Conservation (phyloP, 1,140 invertebrate genomes). For the Dysdera silvatica region DNA sequence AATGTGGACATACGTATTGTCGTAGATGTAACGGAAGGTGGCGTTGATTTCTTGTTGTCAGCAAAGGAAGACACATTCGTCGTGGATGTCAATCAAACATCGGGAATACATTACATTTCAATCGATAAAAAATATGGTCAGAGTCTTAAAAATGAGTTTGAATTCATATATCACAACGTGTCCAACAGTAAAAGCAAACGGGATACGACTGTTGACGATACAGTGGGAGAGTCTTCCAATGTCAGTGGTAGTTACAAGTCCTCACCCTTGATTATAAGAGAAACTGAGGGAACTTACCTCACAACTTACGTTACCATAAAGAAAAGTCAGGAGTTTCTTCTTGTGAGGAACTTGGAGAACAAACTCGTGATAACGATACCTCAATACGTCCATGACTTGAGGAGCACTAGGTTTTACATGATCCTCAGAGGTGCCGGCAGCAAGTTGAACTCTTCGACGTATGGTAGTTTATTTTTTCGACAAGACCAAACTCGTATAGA, state of each 20-base stretch:
- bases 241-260: neutral
- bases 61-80: conserved; percentile 85
- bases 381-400: conserved; percentile 60
- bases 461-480: conserved; percentile 81
- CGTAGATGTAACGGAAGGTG: conserved; percentile 83
- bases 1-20: conserved; percentile 92
- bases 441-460: no score
- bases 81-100: conserved; percentile 64
- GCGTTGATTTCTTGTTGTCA: conserved; percentile 75
- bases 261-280: neutral
- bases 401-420: conserved; percentile 77
- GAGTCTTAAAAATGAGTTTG: neutral
- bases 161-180: no score
- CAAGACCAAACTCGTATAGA: conserved; percentile 97
- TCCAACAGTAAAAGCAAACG: neutral
- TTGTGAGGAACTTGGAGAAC: conserved; percentile 72
- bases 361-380: conserved; percentile 83
- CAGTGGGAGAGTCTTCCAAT: neutral
- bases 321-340: conserved; percentile 66
- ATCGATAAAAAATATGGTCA: conserved; percentile 41
- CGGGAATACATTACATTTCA: conserved; percentile 60
- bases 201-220: neutral
- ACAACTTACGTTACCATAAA: conserved; percentile 77
- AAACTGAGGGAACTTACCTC: conserved; percentile 57
- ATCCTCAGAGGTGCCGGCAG: conserved; percentile 57